Base-by-base conservation (phyloP, 2,888 invertebrate species). In the Drosophila pegasa region DNA sequence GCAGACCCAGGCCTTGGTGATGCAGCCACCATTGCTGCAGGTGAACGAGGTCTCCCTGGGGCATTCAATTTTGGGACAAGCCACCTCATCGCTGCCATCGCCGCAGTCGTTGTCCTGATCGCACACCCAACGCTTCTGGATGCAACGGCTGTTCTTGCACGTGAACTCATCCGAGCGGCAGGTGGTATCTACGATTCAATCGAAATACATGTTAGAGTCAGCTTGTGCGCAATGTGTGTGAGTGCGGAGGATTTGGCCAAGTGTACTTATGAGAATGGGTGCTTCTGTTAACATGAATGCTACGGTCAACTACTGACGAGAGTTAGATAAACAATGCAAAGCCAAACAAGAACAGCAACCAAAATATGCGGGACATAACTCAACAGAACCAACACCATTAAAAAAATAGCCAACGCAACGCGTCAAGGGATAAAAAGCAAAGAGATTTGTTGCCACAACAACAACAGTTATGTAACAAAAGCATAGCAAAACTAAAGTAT, bases 91-190 rank as follows among this genome's bases (percentile, higher is more conserved):
- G 57, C 95, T 95, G 60, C 94, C 94, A 89, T 98, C 97, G 4
- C 96, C 96, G 87, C 98, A 98, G 90, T 98, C 97, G 84, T 97
- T 95, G 89, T 97, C 97, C 9, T 94, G 94, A 90, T 98, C 98
- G 91, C 98, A 98, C 25, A 95, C 94, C 97, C 97, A 98, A 66
- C 95, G 93, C 78, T 95, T 94, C 90, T 97, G 97, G 87, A 98
- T 97, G 92, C 98, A 98, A 88, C 96, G 96, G 62, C 97, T 96
- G 91, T 97, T 97, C 56, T 94, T 95, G 92, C 98, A 98, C n/a
- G 97, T 97, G 91, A 98, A 98, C 92, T 98, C 97, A 91, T 97
- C 97, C 56, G 96, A 95, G 78, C 97, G 95, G 92, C 98, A 98
- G 22, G 98, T 98, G 91, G 96, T 96, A 93, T 97, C 97, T 97